A percentile compares a stretch with the other conserved stretches of the same genome.
Conservation (phyloP, 2,113 vertebrate species). For the Callaeas wilsoni region DNA sequence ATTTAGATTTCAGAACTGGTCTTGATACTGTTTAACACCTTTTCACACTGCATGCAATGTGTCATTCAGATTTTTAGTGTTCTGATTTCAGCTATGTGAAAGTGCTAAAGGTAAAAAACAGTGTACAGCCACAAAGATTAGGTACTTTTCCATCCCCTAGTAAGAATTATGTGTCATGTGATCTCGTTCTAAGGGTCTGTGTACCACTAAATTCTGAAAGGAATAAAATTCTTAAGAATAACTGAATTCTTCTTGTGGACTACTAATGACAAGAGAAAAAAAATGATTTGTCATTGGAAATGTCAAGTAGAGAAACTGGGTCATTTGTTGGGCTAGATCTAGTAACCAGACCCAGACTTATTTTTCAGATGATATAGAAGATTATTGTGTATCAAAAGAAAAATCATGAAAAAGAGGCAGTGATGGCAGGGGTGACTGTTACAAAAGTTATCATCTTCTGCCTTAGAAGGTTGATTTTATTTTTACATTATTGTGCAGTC, state of each 20-base stretch:
- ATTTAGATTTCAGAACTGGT: background rate
- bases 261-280: background rate
- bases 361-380: background rate
- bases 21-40: background rate
- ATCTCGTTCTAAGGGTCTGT: background rate
- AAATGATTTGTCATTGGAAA: background rate
- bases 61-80: background rate
- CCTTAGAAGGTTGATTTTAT: slow-evolving; percentile 49
- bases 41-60: background rate
- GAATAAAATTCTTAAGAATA: background rate
- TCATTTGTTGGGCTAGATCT: background rate
- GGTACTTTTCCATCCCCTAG: background rate
- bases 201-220: background rate
- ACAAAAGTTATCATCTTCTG: slow-evolving; percentile 20
- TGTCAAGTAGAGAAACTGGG: background rate
- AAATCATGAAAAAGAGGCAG: slow-evolving; percentile 1
- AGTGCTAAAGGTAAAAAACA: background rate
- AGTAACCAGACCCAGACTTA: background rate
- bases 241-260: background rate
- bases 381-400: slow-evolving; percentile 29
- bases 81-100: background rate
- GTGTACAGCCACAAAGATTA: background rate
- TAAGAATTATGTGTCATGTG: background rate
- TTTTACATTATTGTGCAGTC: slow-evolving; percentile 46
- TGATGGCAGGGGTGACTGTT: slow-evolving; percentile 19